phyloP scores from a whole-genome alignment of 2,113 vertebrate species.

The Lipophrys pholis region DNA sequence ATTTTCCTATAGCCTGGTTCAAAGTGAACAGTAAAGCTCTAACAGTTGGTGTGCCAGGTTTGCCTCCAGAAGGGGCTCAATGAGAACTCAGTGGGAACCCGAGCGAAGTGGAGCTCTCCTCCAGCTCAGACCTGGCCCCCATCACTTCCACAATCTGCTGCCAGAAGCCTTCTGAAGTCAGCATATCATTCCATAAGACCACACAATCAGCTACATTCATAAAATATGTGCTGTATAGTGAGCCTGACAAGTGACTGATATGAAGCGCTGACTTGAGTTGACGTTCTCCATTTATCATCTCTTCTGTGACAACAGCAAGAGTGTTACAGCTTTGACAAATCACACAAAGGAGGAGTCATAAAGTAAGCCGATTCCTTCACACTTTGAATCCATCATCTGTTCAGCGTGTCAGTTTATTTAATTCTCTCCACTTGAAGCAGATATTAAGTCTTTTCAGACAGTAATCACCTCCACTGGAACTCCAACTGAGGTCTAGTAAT shows the following conservation, averaged over 20 bases:
- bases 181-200: slow-evolving; percentile 21
- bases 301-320: slow-evolving; percentile 3
- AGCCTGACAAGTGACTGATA: slow-evolving; percentile 4
- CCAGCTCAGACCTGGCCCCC: slow-evolving; percentile 60
- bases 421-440: too few relatives aligned
- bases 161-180: slow-evolving; percentile 34
- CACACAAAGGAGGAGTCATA: slow-evolving; percentile 6
- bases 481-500: slow-evolving; percentile 43
- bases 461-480: slow-evolving; percentile 45
- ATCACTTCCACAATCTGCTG: slow-evolving; percentile 51
- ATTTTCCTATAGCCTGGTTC: slow-evolving; percentile 25
- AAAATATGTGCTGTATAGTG: slow-evolving; percentile 7
- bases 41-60: slow-evolving; percentile 73
- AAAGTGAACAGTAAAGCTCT: slow-evolving; percentile 71
- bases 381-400: background rate
- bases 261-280: background rate
- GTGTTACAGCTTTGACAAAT: slow-evolving; percentile 5
- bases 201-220: slow-evolving; percentile 14
- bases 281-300: slow-evolving; percentile 4
- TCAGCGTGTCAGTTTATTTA: too few relatives aligned
- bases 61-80: slow-evolving; percentile 79
- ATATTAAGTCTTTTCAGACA: slow-evolving; percentile 6
- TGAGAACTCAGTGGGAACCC: slow-evolving; percentile 68
- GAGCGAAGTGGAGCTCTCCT: slow-evolving; percentile 44
- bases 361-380: background rate